Evolutionary conservation across 1,140 invertebrate genomes (phyloP).

Genomic region (Drosophila arizonae): DNA sequence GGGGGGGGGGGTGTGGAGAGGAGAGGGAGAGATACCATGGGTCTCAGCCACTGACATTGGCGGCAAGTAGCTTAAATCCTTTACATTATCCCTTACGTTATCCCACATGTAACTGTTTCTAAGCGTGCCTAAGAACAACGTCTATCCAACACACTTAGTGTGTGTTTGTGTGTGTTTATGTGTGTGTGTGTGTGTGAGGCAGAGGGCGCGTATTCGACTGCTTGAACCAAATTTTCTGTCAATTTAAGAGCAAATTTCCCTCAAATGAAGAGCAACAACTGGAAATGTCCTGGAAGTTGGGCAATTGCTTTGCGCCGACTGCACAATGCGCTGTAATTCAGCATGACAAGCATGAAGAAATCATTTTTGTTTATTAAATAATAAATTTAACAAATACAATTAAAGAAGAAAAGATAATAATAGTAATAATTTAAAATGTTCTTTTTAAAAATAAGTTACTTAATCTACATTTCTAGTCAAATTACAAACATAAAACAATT

Average conservation of each 20-base stretch:
- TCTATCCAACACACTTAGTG: constrained; percentile 5
- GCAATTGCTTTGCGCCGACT: background rate
- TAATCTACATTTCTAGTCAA: no score
- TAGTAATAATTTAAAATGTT: no score
- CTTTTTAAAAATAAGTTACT: no score
- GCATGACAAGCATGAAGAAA: background rate
- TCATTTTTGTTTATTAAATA: background rate
- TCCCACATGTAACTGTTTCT: constrained; percentile 55
- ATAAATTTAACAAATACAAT: background rate
- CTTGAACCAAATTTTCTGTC: background rate
- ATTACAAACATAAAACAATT: no score
- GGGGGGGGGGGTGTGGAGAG: no score
- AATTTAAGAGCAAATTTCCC: constrained; percentile 55
- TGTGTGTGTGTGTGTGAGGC: background rate
- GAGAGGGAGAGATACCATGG: constrained; percentile 16
- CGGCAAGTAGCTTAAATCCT: constrained; percentile 71
- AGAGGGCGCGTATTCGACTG: background rate
- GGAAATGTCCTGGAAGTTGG: constrained; percentile 37
- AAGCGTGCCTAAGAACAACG: constrained; percentile 49
- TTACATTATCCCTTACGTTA: constrained; percentile 67
- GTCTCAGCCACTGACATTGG: constrained; percentile 53
- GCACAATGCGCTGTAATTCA: background rate
- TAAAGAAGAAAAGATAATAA: no score
- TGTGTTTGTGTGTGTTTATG: no score
- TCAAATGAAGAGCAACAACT: constrained; percentile 31